Base-by-base conservation (phyloP, 2,888 invertebrate genomes). In the Steromphala cineraria region DNA sequence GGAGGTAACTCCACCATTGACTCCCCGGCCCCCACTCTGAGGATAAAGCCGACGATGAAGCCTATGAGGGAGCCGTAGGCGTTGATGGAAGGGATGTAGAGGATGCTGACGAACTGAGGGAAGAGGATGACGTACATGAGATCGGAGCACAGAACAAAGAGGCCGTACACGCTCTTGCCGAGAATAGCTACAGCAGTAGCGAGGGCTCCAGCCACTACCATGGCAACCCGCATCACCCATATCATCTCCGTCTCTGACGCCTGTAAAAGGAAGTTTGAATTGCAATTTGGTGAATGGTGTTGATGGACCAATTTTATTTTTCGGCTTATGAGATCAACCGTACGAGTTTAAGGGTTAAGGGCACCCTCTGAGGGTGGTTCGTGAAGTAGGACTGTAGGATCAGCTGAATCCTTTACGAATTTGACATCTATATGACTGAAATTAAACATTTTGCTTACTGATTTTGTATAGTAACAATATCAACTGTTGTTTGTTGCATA, bases 1-100 rank as follows among this genome's bases (percentile, higher is more conserved):
- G 85, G 75, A 0, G 85, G 85, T 2, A 89, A 53, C 0, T 96
- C 96, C 92, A 99, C 95, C 88, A 98, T 94, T 78, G 96, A 96
- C 94, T 99, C 98, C 0, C 98, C 97, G 0, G 98, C 98, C 0
- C 96, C 95, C 77, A 98, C 94, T 2, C 98, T 95, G 81, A 93
- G 85, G 53, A 97, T 96, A 85, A 97, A 92, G 0, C 97, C 98
- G 86, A 97, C 95, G 85, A 97, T 95, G 94, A 78, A 93, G 17
- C 83, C 93, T 75, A 80, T 89, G 2, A 89, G 17, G 10, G 86
- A 85, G 53, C 89, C 89, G 80, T 88, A 89, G 13, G 84, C 82
- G 80, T 89, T 89, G 62, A 83, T 80, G 4, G 46, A 56, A 5
- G 75, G 52, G 8, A 84, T 13, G 77, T 79, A 86, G 31, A 86